Percentiles rank a stretch among this genome's conserved stretches.
These are phyloP conservation scores for Ceratosolen solmsi DNA, from an alignment of 1,140 invertebrate species.

Conservation along the genomic window DNA sequence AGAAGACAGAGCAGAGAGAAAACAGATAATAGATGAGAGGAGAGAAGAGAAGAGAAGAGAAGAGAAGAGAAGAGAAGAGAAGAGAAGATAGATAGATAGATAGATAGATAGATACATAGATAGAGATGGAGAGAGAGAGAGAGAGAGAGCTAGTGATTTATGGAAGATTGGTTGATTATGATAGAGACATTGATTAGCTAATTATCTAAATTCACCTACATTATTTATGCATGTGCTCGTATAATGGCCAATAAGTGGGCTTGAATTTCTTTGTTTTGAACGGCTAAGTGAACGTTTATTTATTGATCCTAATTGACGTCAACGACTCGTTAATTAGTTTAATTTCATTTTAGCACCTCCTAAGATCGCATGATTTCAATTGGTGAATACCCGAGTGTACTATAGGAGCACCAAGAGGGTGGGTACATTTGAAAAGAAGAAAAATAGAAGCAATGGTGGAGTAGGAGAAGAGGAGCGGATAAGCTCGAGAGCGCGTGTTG, in stretches of 20 bases:
- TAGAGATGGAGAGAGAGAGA: no score
- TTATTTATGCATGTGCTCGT: background rate
- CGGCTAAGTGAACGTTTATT: background rate
- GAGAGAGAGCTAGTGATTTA: background rate
- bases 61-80: background rate
- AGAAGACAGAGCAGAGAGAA: no score
- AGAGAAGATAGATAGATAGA: no score
- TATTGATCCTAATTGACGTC: background rate
- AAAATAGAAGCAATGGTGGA: background rate
- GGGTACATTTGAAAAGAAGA: background rate
- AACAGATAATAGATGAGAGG: no score
- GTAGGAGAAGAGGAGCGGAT: background rate
- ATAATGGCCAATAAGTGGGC: background rate
- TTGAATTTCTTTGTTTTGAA: constrained; percentile 2
- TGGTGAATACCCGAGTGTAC: background rate
- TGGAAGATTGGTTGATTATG: background rate
- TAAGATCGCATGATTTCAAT: background rate
- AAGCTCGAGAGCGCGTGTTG: background rate
- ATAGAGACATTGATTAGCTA: background rate
- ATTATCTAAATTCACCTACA: background rate
- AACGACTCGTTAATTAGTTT: constrained; percentile 19
- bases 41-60: no score
- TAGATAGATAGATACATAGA: no score
- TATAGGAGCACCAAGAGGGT: background rate
- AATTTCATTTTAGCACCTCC: background rate